phyloP scores from a whole-genome alignment of 2,113 vertebrate genomes.

The Rhinogobius similis region DNA sequence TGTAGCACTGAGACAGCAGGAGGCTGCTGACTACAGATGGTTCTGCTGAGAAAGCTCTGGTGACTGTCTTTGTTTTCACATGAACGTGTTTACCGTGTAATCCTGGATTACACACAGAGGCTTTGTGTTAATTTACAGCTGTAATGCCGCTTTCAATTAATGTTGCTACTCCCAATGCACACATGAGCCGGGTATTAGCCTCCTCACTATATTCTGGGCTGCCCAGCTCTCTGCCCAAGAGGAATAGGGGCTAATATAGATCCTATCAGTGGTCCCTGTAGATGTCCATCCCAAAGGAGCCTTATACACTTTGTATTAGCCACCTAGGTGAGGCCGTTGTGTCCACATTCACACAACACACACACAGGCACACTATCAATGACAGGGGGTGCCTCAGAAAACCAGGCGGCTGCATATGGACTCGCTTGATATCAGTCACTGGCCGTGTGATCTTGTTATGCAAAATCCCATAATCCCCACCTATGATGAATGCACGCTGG shows the following conservation, averaged over 20 bases:
- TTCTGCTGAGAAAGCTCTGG: conserved; percentile 65
- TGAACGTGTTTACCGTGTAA: conserved; percentile 86
- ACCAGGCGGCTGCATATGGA: conserved; percentile 98
- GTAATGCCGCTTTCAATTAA: conserved; percentile 83
- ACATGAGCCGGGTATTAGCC: conserved; percentile 77
- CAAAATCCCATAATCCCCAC: conserved; percentile 99
- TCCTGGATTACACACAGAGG: conserved; percentile 88
- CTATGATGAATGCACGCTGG: conserved; percentile 92
- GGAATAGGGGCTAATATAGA: conserved; percentile 84
- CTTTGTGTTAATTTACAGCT: conserved; percentile 88
- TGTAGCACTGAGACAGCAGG: conserved; percentile 39
- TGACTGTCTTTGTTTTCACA: conserved; percentile 84
- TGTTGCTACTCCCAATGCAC: conserved; percentile 65
- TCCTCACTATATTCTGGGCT: conserved; percentile 46
- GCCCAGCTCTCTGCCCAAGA: conserved; percentile 77
- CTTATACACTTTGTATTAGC: conserved; percentile 44
- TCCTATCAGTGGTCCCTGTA: conserved; percentile 91
- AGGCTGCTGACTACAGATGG: conserved; percentile 74
- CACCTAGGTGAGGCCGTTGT: conserved; percentile 61
- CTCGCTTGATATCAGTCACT: conserved; percentile 99
- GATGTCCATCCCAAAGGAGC: conserved; percentile 91
- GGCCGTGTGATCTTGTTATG: conserved; percentile 99
- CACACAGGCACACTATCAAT: conserved; percentile 69
- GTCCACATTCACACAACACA: conserved; percentile 52
- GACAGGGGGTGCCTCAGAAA: conserved; percentile 84